Base-by-base conservation (phyloP, 2,888 invertebrate genomes). In the Lochmaea crataegi region DNA sequence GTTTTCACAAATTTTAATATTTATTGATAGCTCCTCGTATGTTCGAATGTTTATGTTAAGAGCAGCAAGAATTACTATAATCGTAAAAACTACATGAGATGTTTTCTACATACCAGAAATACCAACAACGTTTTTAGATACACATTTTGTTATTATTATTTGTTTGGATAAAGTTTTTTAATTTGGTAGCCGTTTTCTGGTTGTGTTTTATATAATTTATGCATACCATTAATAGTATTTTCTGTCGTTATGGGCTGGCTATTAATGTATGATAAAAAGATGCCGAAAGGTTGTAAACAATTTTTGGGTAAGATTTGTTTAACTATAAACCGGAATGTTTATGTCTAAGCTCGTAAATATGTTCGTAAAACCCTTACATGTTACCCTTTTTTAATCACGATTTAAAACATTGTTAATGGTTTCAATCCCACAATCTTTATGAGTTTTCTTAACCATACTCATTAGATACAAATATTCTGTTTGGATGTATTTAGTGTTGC, bases 51-150 rank as follows among this genome's bases (percentile, higher is more conserved):
- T 48, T n/a, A 48, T 48, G 4, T n/a, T 18, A 53, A 18, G 53
- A 16, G 53, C 53, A 10, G 9, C 53, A 18, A 53, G 16, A 53
- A 53, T 18, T 16, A 53, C 51, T n/a, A 53, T 53, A 12, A n/a
- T n/a, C 18, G 2, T 53, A 53, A 53, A 53, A 53, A 53, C 18
- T 53, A 53, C 16, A 18, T 18, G 9, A 18, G 3, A 53, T 53
- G 18, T 53, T 53, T 18, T 53, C 14, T 11, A 53, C 53, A 53
- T 53, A 16, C 18, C 18, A 53, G 16, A 9, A 16, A 53, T 16
- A 53, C 16, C 53, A 53, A 16, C 9, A 53, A 53, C 53, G 18
- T 53, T 53, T 53, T 53, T 53, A 53, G 53, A 53, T 53, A 53
- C 10, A 45, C 12, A 45, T 45, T 45, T 45, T 45, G 53, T 53